Evolutionary conservation across 2,113 vertebrate genomes (phyloP), one percentile per base, ranked within the genome.

Genomic region (Ophthalmolycus amberensis): DNA sequence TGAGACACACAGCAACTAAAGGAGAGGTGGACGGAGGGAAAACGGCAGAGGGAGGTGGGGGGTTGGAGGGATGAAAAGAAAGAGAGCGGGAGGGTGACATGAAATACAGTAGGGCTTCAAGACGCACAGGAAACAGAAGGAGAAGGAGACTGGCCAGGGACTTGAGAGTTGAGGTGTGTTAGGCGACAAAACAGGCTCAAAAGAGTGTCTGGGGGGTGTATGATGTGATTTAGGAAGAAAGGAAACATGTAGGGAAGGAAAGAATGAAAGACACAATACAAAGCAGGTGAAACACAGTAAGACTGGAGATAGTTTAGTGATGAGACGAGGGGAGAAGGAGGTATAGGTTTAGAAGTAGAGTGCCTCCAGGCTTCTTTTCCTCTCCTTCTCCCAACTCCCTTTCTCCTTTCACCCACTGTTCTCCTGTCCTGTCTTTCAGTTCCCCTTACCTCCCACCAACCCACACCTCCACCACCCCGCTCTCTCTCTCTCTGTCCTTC

Each of bases 351-450:
- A 89, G 79, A 80, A 88, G 80, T 81, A 72, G 46, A 76, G 84
- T 75, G 79, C 91, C 93, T 94, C 74, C 90, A 88, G 82, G 89
- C 93, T 94, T 93, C 94, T 94, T 86, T 84, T 67, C 62, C 79
- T 80, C 94, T 48, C 69, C 42, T 75, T 79, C 56, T 78, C 75
- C 52, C 65, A 32, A 50, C 74, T 64, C 84, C 68, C 60, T 73
- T 71, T 29, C 75, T 76, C 72, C 54, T 71, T 84, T 77, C 79
- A 71, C 84, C 77, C 68, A 22, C 83, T 84, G 68, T 38, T 82
- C 84, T 72, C 84, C 50, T 79, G 85, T 84, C 77, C 89, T 78
- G 12, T 91, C 82, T 81, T 73, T 83, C 70, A 65, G 64, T 37
- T 83, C 77, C 81, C 34, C 71, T 64, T 54, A 63, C 79, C 79